Base-by-base conservation (phyloP, 2,797 vertebrate genomes). In the Rousettus madagascariensis region DNA sequence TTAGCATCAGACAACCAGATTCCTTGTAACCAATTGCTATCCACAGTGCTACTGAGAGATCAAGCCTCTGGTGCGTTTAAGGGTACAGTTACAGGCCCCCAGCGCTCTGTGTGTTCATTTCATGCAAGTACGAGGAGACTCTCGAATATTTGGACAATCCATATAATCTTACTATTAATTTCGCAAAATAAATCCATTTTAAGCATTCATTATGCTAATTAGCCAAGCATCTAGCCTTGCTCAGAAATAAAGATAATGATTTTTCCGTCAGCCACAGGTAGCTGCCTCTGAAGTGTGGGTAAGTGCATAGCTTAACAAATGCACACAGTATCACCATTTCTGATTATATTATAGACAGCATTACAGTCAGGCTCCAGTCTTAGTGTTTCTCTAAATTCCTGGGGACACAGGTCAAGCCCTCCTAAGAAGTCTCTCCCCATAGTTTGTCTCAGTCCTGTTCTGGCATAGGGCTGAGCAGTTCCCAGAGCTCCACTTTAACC, bases 391-490 rank as follows among this genome's bases (percentile, higher is more conserved):
- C 46, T 80, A n/a, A 69, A 33, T 8, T 43, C 28, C 68, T 24
- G 17, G 24, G 19, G 33, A 46, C 74, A 43, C 19, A 51, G 74
- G 53, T 24, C 89, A 65, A 41, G 61, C 9, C 41, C 38, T 46
- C 17, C 72, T n/a, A 59, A 69, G 43, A 57, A 41, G 12, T n/a
- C 13, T 55, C 61, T 77, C 24, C 30, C 57, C 4, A 1, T 4
- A 5, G 41, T 75, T 49, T 43, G 24, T 33, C 20, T 36, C 69
- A 5, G 55, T 33, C 16, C 49, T 30, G 0, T 30, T 16, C 63
- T 1, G 4, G 43, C 8, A 0, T 13, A 22, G 51, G 66, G 4
- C 12, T 3, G 0, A 24, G n/a, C 9, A 41, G 26, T 55, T 75
- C 63, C 90, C 13, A 77, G 3, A 1, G 13, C 49, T 85, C 41